These are phyloP conservation scores for Tortricodes alternella DNA, from an alignment of 2,888 invertebrate species.

Conservation along the genomic window DNA sequence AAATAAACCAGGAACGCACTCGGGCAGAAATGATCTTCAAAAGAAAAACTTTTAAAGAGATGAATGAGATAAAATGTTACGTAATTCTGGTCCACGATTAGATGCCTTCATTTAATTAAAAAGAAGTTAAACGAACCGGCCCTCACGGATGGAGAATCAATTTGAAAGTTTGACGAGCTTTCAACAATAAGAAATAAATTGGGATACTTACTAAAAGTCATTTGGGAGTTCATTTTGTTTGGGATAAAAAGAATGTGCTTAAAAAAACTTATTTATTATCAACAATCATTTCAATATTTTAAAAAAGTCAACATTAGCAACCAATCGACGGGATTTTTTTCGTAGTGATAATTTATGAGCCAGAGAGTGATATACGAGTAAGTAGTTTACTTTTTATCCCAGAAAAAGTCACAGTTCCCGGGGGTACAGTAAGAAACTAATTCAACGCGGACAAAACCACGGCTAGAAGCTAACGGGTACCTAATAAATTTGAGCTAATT, in stretches of 20 bases:
- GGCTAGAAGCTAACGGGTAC: too few species aligned
- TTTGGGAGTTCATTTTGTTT: slow-evolving; percentile 31
- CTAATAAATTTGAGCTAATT: too few species aligned
- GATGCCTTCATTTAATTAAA: slow-evolving; percentile 70
- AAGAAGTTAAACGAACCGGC: slow-evolving; percentile 70
- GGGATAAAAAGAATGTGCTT: neutral
- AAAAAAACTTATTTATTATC: too few species aligned
- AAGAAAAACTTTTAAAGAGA: slow-evolving; percentile 22
- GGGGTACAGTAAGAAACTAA: too few species aligned
- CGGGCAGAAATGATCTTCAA: slow-evolving; percentile 25
- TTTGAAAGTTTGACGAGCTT: slow-evolving; percentile 61
- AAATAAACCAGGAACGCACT: slow-evolving; percentile 17
- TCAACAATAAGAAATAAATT: slow-evolving; percentile 51
- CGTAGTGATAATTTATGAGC: too few species aligned
- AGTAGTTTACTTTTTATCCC: too few species aligned
- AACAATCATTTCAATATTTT: too few species aligned
- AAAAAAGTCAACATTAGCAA: too few species aligned
- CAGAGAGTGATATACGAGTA: too few species aligned
- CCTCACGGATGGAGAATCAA: slow-evolving; percentile 60
- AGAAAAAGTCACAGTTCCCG: too few species aligned
- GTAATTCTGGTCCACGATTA: slow-evolving; percentile 49
- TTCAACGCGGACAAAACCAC: too few species aligned
- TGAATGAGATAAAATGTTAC: slow-evolving; percentile 33
- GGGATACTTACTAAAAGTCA: slow-evolving; percentile 41
- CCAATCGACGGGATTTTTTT: too few species aligned